A percentile compares a stretch with the other conserved stretches of the same genome.
phyloP scores from a whole-genome alignment of 2,888 invertebrate species.

The Sphinx pinastri region DNA sequence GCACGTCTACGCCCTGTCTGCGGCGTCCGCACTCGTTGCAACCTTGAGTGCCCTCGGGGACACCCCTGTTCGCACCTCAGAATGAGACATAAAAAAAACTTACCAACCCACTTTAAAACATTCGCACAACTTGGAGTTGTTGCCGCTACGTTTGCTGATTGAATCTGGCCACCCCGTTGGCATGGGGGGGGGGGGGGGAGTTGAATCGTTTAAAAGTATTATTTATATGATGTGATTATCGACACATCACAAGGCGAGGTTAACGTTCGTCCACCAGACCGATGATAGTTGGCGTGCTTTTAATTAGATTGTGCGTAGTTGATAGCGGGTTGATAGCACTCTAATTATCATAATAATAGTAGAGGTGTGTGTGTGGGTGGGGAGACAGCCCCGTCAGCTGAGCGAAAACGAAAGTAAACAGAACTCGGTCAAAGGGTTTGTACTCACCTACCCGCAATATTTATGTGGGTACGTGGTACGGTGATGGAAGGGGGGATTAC shows the following conservation, averaged over 20 bases:
- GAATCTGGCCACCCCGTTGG: background rate
- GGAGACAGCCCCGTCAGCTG: slow-evolving; percentile 82
- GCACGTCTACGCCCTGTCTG: slow-evolving; percentile 84
- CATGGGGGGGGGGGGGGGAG: background rate
- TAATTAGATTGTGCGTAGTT: slow-evolving; percentile 57
- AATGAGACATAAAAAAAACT: slow-evolving; percentile 43
- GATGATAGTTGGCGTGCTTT: slow-evolving; percentile 31
- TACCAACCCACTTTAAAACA: slow-evolving; percentile 27
- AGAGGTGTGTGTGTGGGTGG: slow-evolving; percentile 61
- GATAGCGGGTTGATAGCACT: slow-evolving; percentile 67
- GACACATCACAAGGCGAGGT: slow-evolving; percentile 12
- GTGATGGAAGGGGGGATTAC: slow-evolving; percentile 58
- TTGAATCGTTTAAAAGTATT: slow-evolving; percentile 1
- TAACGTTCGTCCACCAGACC: slow-evolving; percentile 30
- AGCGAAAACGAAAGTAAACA: slow-evolving; percentile 85
- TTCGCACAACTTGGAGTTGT: background rate
- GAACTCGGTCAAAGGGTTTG: slow-evolving; percentile 85
- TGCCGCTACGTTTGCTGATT: background rate
- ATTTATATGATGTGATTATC: slow-evolving; percentile 21
- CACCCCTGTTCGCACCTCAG: slow-evolving; percentile 54
- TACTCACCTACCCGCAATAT: slow-evolving; percentile 84
- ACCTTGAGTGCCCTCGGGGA: slow-evolving; percentile 73
- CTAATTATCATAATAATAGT: slow-evolving; percentile 83
- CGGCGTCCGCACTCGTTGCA: slow-evolving; percentile 81
- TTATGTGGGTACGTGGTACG: slow-evolving; percentile 77